phyloP scores from a whole-genome alignment of 2,113 vertebrate species.

The Thymallus thymallus region DNA sequence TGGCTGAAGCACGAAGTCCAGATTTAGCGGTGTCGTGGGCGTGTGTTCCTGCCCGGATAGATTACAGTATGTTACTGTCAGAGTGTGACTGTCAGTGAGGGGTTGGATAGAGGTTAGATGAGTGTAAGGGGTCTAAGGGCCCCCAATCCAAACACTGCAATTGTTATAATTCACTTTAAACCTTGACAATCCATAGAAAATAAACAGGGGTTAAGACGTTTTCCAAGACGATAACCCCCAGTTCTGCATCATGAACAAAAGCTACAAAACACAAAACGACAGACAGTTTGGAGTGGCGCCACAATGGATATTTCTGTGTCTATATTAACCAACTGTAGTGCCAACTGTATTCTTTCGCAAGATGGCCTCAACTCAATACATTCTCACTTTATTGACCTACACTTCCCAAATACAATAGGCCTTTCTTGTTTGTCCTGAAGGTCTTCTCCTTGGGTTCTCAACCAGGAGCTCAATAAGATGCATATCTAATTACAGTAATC shows the following conservation, averaged over 20 bases:
- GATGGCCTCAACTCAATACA: not conserved
- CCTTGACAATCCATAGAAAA: not conserved
- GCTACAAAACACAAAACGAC: not conserved
- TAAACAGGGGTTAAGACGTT: not conserved
- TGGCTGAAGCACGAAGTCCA: conserved; percentile 30
- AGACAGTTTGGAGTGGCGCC: not conserved
- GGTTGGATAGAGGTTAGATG: conserved; percentile 30
- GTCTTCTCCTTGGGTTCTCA: not conserved
- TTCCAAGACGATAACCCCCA: not conserved
- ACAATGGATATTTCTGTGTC: not conserved
- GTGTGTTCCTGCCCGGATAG: not conserved
- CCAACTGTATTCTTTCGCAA: not conserved
- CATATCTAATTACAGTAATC: not conserved
- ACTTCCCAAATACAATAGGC: not conserved
- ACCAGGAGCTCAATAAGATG: conserved; percentile 3
- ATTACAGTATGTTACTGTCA: too few species aligned
- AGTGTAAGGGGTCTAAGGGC: conserved; percentile 50
- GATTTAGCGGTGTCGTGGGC: conserved; percentile 39
- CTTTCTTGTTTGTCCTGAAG: not conserved
- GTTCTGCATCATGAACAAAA: not conserved
- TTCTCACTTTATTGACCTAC: not conserved
- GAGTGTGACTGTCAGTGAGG: too few species aligned
- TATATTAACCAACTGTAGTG: not conserved
- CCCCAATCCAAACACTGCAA: not conserved
- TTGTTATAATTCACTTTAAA: not conserved